Base-by-base conservation (phyloP, 2,113 vertebrate species). In the Labeo catla region DNA sequence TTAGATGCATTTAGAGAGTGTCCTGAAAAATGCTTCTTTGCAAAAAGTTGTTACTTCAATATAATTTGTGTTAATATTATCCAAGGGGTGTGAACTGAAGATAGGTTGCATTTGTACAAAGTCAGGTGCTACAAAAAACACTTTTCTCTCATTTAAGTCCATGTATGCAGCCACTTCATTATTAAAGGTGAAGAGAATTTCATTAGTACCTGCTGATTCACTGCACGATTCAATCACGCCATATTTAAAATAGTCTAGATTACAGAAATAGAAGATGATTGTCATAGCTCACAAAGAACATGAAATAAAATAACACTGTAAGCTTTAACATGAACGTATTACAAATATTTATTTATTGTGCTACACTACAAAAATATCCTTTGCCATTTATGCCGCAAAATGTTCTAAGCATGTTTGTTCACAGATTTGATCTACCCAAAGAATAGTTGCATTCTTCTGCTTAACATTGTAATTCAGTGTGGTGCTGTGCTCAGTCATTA, bases 91-190 rank as follows among this genome's bases (percentile, higher is more conserved):
- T 39, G 39, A 4, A 39, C 5, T 39, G 39, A 39, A 39, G 39
- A 39, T 39, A 39, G 39, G 39, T 39, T 39, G 39, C 39, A 5
- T 39, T 39, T 3, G 39, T 39, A 39, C 39, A 39, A 39, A 39
- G 39, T 39, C 39, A 39, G 39, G 39, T 39, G 39, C 39, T 39
- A 39, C 39, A 39, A 39, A 39, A 39, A 39, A 39, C 39, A 39
- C 39, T 39, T 39, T 39, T 39, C 5, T 39, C 39, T 39, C 39
- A 39, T 39, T 39, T 39, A 39, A 39, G 39, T 39, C 81, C 8
- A 70, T 45, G 23, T 87, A 57, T 9, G n/a, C 81, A 28, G 8
- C 9, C n/a, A 54, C 65, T 28, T 77, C 47, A 68, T 28, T 76
- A 2, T 68, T 19, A 21, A 5, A 66, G 16, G 9, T 15, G 15